Conservation (phyloP, 2,888 invertebrate species). For the Argyra leucocephala region DNA sequence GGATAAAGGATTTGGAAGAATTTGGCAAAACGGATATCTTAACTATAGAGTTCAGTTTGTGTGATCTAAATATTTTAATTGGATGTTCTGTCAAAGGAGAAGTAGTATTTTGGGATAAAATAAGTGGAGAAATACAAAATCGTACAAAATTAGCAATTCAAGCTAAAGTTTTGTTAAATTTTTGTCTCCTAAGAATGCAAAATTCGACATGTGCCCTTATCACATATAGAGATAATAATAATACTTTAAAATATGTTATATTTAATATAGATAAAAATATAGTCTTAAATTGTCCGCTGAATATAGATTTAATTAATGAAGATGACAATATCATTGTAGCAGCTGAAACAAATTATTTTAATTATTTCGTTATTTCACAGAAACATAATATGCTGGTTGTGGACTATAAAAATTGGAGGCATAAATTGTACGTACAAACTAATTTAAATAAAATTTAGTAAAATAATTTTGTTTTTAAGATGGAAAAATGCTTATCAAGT, state of each 20-base stretch:
- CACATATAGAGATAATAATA: constrained; percentile 18
- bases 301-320: constrained; percentile 24
- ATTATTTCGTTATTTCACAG: constrained; percentile 32
- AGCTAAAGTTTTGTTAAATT: constrained; percentile 26
- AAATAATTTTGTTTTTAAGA: constrained; percentile 26
- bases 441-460: too few species aligned
- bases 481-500: constrained; percentile 23
- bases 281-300: constrained; percentile 14
- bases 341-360: constrained; percentile 31
- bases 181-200: constrained; percentile 32
- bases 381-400: constrained; percentile 29
- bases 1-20: constrained; percentile 49
- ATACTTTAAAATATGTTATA: constrained; percentile 26
- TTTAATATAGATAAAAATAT: constrained; percentile 29
- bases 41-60: constrained; percentile 46
- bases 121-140: constrained; percentile 40
- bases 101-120: constrained; percentile 54
- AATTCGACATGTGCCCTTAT: constrained; percentile 34
- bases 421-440: constrained; percentile 25
- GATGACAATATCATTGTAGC: constrained; percentile 27
- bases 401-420: constrained; percentile 33
- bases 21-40: constrained; percentile 47
- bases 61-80: constrained; percentile 43
- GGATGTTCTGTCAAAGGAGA: constrained; percentile 51
- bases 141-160: neutral